Evolutionary conservation across 2,888 invertebrate genomes (phyloP), one percentile per base, ranked within the genome.

Genomic region (Yponomeuta sedellus): DNA sequence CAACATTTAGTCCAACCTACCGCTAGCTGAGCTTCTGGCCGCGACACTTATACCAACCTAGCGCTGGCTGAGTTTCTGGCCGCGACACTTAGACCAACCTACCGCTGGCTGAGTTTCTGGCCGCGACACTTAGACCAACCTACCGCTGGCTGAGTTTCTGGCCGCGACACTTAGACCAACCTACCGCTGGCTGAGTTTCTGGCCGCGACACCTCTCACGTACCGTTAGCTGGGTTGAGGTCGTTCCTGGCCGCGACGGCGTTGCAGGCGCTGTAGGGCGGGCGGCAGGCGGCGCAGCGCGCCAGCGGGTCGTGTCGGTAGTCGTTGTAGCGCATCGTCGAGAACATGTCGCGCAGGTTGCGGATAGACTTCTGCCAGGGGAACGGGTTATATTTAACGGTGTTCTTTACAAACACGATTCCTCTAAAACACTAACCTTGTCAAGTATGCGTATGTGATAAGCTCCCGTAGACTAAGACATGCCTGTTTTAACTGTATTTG

Each of bases 181-280:
- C 16, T 16, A 52, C 44, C 16, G 44, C 16, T 16, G 16, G 16
- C 44, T 16, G 44, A 16, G 44, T 52, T 52, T 12, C 12, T 3
- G 5, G 34, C 34, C 34, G 34, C 0, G 34, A 25, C 25, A 25
- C 25, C 34, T 34, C 34, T 8, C 22, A 61, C 44, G 73, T 67
- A 91, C 96, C 95, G 72, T 94, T 93, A 5, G 88, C 86, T 0
- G 93, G 94, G 82, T 96, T 96, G 70, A 96, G 90, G 81, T 96
- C 96, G 79, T 93, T 92, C 64, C 95, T 79, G 2, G 95, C 94
- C 6, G 95, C 92, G 72, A 96, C 93, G 61, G 94, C 94, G 83
- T 95, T 95, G 85, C 94, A 94, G 16, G 92, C 95, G 78, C 93
- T 94, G 89, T 94, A 94, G 0, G 95, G 94, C 6, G 96, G 95